Evolutionary conservation across 2,113 vertebrate genomes (phyloP), one percentile per base, ranked within the genome.

Genomic region (Coryphaenoides rupestris): DNA sequence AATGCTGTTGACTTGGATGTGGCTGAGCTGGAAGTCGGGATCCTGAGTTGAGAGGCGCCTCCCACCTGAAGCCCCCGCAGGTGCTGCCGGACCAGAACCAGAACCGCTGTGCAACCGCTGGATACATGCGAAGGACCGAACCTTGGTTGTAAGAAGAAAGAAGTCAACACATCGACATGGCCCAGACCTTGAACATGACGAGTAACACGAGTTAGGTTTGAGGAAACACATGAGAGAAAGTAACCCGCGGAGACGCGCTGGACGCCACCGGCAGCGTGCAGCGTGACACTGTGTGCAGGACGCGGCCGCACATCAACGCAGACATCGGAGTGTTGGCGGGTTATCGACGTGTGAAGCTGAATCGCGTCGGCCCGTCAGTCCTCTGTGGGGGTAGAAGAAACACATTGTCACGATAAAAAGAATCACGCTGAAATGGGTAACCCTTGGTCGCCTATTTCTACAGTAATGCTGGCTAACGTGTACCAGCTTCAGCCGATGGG

Each of bases 1-100:
- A 3, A 95, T 75, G 50, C 86, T 84, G 19, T 93, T 92, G 60
- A 97, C n/a, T 73, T 98, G 95, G 0, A 92, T 76, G 0, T 81
- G 88, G 62, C 83, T 91, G 19, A 94, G 65, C 62, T 93, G 93
- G 65, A 94, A 92, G 52, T 93, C 89, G 14, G 95, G 80, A 26
- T 94, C 89, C n/a, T n/a, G n/a, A n/a, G 94, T 84, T 3, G 89
- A 81, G 56, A 78, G 55, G 23, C 26, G 55, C 46, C 75, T 57
- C 22, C 60, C n/a, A 65, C 61, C 45, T 33, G 45, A 59, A 62
- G 56, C 53, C 33, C 54, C 26, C 4, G 9, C 62, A n/a, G n/a
- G n/a, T 55, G 55, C 33, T 16, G 63, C 47, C 5, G 46, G 47
- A 1, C 58, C 58, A 59, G n/a, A n/a, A n/a, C n/a, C n/a, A n/a